Base-by-base conservation (phyloP, 1,140 invertebrate species). In the Chrysomallon squamiferum region DNA sequence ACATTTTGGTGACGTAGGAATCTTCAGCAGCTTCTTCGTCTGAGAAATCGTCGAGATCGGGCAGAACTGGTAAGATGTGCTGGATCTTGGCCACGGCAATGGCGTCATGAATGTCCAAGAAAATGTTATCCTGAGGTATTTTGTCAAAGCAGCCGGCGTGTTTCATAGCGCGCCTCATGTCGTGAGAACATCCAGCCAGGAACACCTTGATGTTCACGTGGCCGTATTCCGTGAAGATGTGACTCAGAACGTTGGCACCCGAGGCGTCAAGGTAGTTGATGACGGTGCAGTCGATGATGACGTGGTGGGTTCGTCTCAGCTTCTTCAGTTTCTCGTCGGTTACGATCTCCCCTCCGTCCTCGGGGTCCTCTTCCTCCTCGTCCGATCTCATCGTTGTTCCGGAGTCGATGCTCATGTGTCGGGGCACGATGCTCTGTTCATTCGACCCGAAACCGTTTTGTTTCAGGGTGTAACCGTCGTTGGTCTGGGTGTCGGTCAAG, bases 241-340 rank as follows among this genome's bases (percentile, higher is more conserved):
- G 82, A 41, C 69, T 70, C 33, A 86, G 71, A 0, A 83, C 80
- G 70, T 84, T 83, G n/a, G 79, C 76, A 5, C 86, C 86, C 43
- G 85, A 85, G n/a, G 81, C 75, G 68, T 87, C 86, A 41, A 86
- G 65, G 67, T 86, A 87, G 47, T 84, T 82, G 45, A 86, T 74
- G 13, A 80, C 71, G 0, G 79, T 79, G 68, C 83, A 86, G 71
- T 87, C 86, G 58, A 85, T 70, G 58, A 86, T 77, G 18, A 87
- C 66, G 59, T 85, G 82, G 66, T 82, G 83, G 41, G 75, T 74
- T 66, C 69, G 72, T 25, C 75, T 63, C 72, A 80, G 71, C 15
- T 49, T 62, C 62, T 69, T 67, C 32, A 79, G 71, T 62, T 79
- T 76, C 45, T 77, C 79, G 25, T 78, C 76, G 9, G 74, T 73